Evolutionary conservation across 2,797 vertebrate species (phyloP).

Genomic region (Rachycentron canadum): DNA sequence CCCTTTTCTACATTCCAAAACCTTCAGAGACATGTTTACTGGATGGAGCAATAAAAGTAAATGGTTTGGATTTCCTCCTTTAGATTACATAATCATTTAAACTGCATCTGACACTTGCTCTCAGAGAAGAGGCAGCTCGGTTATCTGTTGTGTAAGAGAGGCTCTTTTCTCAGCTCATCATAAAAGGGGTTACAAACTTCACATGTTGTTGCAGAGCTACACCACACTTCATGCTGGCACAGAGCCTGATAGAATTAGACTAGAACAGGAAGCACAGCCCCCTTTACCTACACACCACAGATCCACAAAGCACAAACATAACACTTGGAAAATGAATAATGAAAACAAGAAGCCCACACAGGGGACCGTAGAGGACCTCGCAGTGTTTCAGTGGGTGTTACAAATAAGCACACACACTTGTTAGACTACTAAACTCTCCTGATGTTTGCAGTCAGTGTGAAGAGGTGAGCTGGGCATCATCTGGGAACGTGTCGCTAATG

Average conservation of each 20-base stretch:
- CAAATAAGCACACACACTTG: conserved; percentile 20
- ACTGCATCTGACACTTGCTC: conserved; percentile 15
- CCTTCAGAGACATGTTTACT: background rate
- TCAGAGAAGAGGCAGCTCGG: background rate
- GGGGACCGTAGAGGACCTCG: conserved; percentile 24
- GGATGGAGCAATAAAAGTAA: background rate
- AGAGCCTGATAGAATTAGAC: conserved; percentile 3
- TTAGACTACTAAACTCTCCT: conserved; percentile 44
- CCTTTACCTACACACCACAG: conserved; percentile 42
- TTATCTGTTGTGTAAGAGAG: conserved; percentile 16
- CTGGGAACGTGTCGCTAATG: conserved; percentile 32
- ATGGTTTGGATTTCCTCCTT: background rate
- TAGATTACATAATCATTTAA: background rate
- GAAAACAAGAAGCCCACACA: conserved; percentile 58
- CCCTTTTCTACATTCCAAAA: background rate
- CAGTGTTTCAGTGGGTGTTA: conserved; percentile 42
- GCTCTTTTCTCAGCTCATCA: conserved; percentile 7
- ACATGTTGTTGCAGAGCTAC: conserved; percentile 14
- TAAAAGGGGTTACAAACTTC: conserved; percentile 32
- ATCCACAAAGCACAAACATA: conserved; percentile 42
- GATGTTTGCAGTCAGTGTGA: background rate
- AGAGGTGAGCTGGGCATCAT: conserved; percentile 43
- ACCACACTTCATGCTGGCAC: conserved; percentile 2
- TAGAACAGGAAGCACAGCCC: conserved; percentile 20
- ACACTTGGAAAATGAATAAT: conserved; percentile 58